Evolutionary conservation across 2,113 vertebrate genomes (phyloP), one percentile per base, ranked within the genome.

Genomic region (Coreoperca whiteheadi): DNA sequence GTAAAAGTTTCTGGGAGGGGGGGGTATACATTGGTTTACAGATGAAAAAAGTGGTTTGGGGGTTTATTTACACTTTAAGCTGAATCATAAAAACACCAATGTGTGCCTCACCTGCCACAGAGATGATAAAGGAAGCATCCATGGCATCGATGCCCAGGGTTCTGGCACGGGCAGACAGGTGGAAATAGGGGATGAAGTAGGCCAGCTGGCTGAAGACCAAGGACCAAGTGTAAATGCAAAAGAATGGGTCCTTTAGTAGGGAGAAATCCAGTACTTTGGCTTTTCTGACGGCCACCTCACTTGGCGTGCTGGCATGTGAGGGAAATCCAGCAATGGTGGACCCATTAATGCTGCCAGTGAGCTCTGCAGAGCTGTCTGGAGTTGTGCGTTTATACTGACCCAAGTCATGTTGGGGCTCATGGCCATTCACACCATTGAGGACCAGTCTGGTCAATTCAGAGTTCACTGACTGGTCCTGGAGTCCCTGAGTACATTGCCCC

Each of bases 151-250:
- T 95, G 28, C 95, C 96, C 89, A 98, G 85, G 1, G 94, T 97
- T 92, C 94, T 94, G 88, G 97, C 98, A 30, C 97, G 94, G 0
- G 97, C 97, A 46, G 96, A 97, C 75, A 99, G 92, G 89, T 99
- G 97, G 92, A 99, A 98, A 78, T 94, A 96, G 8, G 97, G 96
- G 87, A 98, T 96, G 25, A 98, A 97, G 84, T 99, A 98, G 20
- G 96, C 98, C 84, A 98, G 34, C 88, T 99, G 97, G 87, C 97
- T 97, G 94, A 99, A 97, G 51, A 99, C 87, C 80, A 98, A 89
- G 8, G 97, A 98, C 96, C 97, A 99, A 0, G 97, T 97, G 91
- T 97, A 98, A 83, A 99, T 95, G 83, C 93, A 97, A 88, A 99
- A 99, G 84, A 98, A 83, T 0, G 98, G 97, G 82, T 98, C 95